Conservation (phyloP, 2,797 vertebrate genomes). For the Dicrostonyx torquatus region DNA sequence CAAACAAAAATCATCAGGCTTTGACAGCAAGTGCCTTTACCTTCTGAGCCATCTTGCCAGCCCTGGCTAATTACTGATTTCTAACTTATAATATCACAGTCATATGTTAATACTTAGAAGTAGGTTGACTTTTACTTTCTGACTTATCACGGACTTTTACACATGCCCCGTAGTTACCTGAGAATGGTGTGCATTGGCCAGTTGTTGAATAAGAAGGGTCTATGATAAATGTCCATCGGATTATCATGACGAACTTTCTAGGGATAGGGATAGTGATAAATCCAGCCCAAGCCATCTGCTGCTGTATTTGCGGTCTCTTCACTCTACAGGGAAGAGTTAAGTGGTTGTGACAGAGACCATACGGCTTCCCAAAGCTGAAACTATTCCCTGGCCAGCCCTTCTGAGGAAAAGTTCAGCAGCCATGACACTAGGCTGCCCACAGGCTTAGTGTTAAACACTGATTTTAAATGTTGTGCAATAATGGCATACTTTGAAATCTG, state of each 20-base stretch:
- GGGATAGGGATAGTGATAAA: neutral
- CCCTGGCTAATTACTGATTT: neutral
- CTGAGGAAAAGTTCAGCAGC: neutral
- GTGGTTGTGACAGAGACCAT: neutral
- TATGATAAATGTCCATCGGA: neutral
- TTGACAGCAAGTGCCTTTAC: neutral
- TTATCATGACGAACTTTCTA: neutral
- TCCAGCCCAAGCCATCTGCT: constrained; percentile 5
- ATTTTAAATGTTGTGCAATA: neutral
- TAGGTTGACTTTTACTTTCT: neutral
- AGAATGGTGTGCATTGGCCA: neutral
- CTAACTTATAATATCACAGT: neutral
- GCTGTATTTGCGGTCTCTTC: neutral
- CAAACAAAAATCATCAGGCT: neutral
- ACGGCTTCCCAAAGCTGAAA: neutral
- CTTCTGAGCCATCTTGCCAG: neutral
- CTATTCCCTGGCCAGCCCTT: neutral
- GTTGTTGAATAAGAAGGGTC: neutral
- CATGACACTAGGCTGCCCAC: too few relatives aligned
- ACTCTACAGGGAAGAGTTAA: neutral
- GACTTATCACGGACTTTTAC: neutral
- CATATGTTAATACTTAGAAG: neutral
- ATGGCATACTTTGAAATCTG: neutral
- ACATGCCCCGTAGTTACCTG: neutral
- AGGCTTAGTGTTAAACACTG: neutral